Evolutionary conservation across 2,888 invertebrate genomes (phyloP), one percentile per base, ranked within the genome.

Genomic region (Leptopterna dolabrata): DNA sequence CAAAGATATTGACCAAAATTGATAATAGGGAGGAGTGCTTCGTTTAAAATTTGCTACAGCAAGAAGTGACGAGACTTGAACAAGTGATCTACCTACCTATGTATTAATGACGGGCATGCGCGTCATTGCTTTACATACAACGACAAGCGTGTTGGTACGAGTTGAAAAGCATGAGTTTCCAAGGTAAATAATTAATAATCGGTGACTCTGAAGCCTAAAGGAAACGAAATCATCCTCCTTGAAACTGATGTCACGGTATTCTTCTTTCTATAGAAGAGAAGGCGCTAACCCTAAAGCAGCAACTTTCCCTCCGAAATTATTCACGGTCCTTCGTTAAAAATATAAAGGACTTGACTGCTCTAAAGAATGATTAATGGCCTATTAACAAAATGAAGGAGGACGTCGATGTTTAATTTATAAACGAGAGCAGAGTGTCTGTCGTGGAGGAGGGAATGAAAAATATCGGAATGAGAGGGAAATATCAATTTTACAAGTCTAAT

Each of bases 351-450:
- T 76, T 16, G 41, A 36, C 73, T 73, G 73, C 36, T 41, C 36
- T 30, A 76, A 76, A 76, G 73, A 76, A 76, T 76, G 73, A 76
- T 76, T 76, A 76, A 76, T 76, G 30, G 73, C 36, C 73, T 76
- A 76, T 76, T 76, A n/a, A 76, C 30, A 27, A 76, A 76, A 19
- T 36, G 73, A 76, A 19, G 41, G n/a, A 16, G 30, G 36, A 29
- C 1, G 73, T 76, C 73, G 36, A 76, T 76, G 30, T 36, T 76
- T 76, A 76, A 76, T 76, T 76, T 76, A 13, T 30, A 1, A 76
- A 41, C 14, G 36, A 36, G 36, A 16, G 36, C 63, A 9, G 63
- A 63, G 51, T 16, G 51, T n/a, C 51, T 51, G n/a, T 19, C 16
- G 16, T 4, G n/a, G 16, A n/a, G n/a, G 4, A n/a, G n/a, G n/a